Evolutionary conservation across 2,888 invertebrate genomes (phyloP), one percentile per base, ranked within the genome.

Genomic region (Parasteatoda lunata): DNA sequence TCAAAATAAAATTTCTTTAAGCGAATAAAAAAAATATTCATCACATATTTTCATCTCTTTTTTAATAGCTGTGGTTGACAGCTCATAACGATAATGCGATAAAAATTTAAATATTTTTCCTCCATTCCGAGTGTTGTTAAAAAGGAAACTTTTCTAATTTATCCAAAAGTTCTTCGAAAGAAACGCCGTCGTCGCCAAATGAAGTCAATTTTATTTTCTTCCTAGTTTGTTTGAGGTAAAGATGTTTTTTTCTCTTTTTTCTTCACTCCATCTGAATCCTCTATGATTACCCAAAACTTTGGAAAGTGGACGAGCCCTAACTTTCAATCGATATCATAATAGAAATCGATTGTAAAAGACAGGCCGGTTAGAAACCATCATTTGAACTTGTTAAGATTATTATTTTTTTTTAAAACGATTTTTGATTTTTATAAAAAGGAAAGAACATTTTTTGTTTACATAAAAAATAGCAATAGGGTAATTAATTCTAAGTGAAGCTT

Each of bases 321-420:
- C 79, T 72, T 45, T 59, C 15, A 84, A 84, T 84, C 84, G 84
- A 84, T 84, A 69, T 72, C 8, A 52, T 73, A 84, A 84, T 78
- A 84, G 83, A 84, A 78, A 84, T 84, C 84, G 84, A 84, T 84
- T 78, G 66, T n/a, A 65, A 51, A 30, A 48, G 77, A 84, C 73
- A 84, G 75, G 7, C 75, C 48, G 11, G 9, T 59, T 59, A 66
- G 77, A 45, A 66, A 51, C 47, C 72, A 77, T 83, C 77, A 52
- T 45, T 66, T 15, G 78, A 47, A 59, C 15, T 70, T 8, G 48
- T 13, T n/a, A 4, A 9, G n/a, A 59, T 30, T 30, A 59, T n/a
- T 59, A 54, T 59, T n/a, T 9, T 59, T 59, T 59, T 9, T 9
- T 0, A 59, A 59, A 59, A 59, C n/a, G n/a, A 11, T 8, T 59